These are phyloP conservation scores for Holothuria scabra DNA, from an alignment of 53 echinoderm and acorn worm genomes.

Conservation along the genomic window DNA sequence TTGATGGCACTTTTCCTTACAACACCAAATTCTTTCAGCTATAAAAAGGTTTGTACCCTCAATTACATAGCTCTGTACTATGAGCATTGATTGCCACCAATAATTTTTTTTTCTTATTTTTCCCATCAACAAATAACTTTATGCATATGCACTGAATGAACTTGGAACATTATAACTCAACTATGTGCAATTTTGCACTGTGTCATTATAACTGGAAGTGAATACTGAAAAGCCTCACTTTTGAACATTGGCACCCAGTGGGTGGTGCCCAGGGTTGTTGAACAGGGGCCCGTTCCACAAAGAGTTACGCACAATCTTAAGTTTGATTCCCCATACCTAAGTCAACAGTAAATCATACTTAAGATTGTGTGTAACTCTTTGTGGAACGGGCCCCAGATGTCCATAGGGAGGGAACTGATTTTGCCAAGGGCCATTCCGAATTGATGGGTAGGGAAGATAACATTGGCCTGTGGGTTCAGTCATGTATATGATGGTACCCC, in stretches of 20 bases:
- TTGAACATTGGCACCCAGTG: background rate
- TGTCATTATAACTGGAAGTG: background rate
- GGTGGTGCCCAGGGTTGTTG: background rate
- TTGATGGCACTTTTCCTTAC: background rate
- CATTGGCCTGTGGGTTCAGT: conserved; percentile 6
- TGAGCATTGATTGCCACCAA: background rate
- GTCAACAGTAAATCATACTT: too few relatives aligned
- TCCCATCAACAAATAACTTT: too few relatives aligned
- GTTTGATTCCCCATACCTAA: too few relatives aligned
- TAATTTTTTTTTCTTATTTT: too few relatives aligned
- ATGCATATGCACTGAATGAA: too few relatives aligned
- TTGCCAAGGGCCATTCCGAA: background rate
- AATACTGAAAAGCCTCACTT: background rate
- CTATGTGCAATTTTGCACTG: background rate
- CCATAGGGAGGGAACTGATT: background rate
- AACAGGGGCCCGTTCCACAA: too few relatives aligned
- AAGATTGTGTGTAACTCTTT: too few relatives aligned
- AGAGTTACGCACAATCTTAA: too few relatives aligned
- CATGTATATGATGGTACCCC: conserved; percentile 7
- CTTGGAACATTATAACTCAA: background rate
- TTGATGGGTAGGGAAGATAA: too few relatives aligned
- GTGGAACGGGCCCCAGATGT: too few relatives aligned
- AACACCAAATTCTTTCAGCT: background rate
- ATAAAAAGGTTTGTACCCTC: background rate
- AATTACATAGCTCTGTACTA: background rate